Evolutionary conservation across 1,140 invertebrate genomes (phyloP), one percentile per base, ranked within the genome.

Genomic region (Vanessa tameamea): DNA sequence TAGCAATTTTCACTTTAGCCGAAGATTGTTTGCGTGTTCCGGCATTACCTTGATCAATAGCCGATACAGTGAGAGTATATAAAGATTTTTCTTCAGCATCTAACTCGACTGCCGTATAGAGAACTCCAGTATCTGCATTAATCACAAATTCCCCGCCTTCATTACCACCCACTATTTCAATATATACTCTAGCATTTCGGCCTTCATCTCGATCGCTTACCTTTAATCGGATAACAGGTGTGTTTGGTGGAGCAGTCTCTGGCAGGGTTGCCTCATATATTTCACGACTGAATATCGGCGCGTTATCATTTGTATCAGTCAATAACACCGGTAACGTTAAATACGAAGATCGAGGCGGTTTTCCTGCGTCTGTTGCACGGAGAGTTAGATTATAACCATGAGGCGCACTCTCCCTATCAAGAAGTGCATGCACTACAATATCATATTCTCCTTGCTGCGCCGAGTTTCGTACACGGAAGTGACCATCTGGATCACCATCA

Each of bases 91-190:
- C 94, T 93, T 99, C 98, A 0, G 97, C 97, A 85, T 99, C 99
- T 2, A 99, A 92, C 51, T 91, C 90, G 13, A 96, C 95, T 31
- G 96, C 95, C 0, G 97, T 98, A 81, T 97, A 98, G 0, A 99
- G 88, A 93, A 99, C 96, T 0, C 98, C 98, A 0, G 97, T 98
- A 77, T 96, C 95, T 0, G 97, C 95, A 88, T 98, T 97, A 12
- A 99, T 95, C 50, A 94, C 92, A 87, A 99, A 99, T 81, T 98
- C 97, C 0, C 96, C 95, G 47, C 97, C 97, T 82, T 98, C 96
- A 90, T 99, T 99, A 0, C 98, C 98, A 14, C 96, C 97, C 6
- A 98, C 97, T 69, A 99, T 98, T 89, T 97, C 96, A 64, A 98
- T 95, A 73, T 95, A 96, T 0, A 98, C 97, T 80, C 96, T 92